Evolutionary conservation across 2,888 invertebrate species (phyloP).

Genomic region (Tolmerus cingulatus): DNA sequence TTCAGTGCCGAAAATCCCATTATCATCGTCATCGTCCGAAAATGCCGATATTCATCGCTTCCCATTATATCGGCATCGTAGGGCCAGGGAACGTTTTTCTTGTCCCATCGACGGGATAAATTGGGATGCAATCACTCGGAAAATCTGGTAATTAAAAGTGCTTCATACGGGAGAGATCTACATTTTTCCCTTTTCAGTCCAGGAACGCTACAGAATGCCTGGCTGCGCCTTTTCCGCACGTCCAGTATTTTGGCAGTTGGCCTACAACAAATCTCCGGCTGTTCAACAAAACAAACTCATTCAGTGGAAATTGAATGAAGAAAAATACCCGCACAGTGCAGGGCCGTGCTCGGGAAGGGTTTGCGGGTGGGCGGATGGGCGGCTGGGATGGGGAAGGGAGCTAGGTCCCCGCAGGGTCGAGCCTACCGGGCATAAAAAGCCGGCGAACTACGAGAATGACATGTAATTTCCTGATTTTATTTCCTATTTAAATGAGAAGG

Average conservation of each 20-base stretch:
- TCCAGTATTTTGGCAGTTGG: conserved; percentile 23
- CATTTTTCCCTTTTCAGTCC: neutral
- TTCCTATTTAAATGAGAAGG: conserved; percentile 46
- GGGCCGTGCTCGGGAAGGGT: neutral
- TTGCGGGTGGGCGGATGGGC: neutral
- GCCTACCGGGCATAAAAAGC: conserved; percentile 5
- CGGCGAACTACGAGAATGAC: conserved; percentile 41
- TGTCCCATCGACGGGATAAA: conserved; percentile 24
- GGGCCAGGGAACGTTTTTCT: neutral
- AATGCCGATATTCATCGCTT: conserved; percentile 18
- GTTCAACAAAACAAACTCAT: conserved; percentile 34
- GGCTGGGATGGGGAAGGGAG: neutral
- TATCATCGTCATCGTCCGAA: conserved; percentile 9
- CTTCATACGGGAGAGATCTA: conserved; percentile 20
- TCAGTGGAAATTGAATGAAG: conserved; percentile 39
- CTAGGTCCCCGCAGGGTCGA: neutral
- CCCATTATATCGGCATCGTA: neutral
- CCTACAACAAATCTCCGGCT: neutral
- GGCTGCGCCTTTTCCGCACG: conserved; percentile 5
- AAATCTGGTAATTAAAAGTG: conserved; percentile 46
- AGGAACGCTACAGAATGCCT: neutral
- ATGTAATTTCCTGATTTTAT: conserved; percentile 49
- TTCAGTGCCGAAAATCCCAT: neutral
- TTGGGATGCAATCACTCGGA: conserved; percentile 44
- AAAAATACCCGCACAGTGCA: conserved; percentile 3